phyloP scores from a whole-genome alignment of 1,140 invertebrate species.

The Lasioglossum baleicum region DNA sequence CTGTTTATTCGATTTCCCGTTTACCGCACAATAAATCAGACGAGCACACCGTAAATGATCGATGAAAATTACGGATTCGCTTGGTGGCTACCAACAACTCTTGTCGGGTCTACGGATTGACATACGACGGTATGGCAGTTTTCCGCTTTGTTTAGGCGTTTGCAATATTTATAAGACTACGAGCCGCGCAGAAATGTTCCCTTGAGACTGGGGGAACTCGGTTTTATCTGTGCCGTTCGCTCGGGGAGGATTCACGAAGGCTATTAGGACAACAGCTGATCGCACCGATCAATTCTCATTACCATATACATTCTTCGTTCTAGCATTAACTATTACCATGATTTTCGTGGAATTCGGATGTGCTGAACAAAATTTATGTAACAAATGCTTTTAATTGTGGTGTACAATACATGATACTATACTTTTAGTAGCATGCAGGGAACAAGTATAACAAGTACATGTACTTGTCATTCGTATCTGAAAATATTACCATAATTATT shows the following conservation, averaged over 20 bases:
- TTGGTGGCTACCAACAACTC: background rate
- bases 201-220: conserved; percentile 66
- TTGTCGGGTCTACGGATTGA: conserved; percentile 29
- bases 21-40: background rate
- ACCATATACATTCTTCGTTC: conserved; percentile 48
- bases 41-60: background rate
- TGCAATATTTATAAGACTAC: conserved; percentile 71
- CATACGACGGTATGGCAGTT: conserved; percentile 52
- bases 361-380: background rate
- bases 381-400: no score
- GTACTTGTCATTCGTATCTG: no score
- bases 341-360: background rate
- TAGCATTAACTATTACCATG: background rate
- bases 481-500: no score
- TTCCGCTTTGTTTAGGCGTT: conserved; percentile 65
- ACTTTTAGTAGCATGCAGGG: no score
- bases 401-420: no score
- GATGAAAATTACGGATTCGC: conserved; percentile 11
- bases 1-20: background rate
- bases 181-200: conserved; percentile 62
- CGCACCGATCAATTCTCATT: conserved; percentile 60
- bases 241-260: conserved; percentile 51
- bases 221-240: conserved; percentile 61
- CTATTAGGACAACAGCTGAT: conserved; percentile 74
- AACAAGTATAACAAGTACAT: no score